phyloP scores from a whole-genome alignment of 1,140 invertebrate species.

The Dreissena polymorpha region DNA sequence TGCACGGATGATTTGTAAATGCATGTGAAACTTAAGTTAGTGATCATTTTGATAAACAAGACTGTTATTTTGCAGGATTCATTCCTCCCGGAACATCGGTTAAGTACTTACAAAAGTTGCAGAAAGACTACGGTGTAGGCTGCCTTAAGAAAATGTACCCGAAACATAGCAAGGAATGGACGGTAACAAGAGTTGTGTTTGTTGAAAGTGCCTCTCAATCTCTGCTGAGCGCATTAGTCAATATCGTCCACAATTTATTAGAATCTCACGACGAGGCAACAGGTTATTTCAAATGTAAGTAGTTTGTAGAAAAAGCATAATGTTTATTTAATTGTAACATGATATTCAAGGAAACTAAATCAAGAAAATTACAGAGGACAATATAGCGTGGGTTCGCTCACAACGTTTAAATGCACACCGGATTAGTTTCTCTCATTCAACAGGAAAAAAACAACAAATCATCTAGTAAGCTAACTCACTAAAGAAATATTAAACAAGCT shows the following conservation, averaged over 20 bases:
- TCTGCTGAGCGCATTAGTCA: not conserved
- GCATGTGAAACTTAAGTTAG: too few relatives aligned
- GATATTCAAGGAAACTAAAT: not conserved
- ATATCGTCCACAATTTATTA: not conserved
- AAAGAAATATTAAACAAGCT: not conserved
- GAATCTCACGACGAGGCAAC: not conserved
- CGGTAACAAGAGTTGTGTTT: not conserved
- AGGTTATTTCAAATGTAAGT: not conserved
- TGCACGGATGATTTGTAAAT: too few relatives aligned
- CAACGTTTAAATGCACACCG: too few relatives aligned
- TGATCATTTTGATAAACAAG: too few relatives aligned
- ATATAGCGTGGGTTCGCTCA: too few relatives aligned
- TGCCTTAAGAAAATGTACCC: not conserved
- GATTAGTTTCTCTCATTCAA: not conserved
- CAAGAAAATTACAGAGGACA: too few relatives aligned
- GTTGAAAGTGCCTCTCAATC: not conserved
- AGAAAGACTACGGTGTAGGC: not conserved
- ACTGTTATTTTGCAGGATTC: too few relatives aligned
- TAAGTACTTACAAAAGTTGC: not conserved
- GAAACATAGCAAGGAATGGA: not conserved
- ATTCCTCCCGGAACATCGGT: not conserved
- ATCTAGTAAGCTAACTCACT: not conserved
- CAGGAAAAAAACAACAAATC: not conserved
- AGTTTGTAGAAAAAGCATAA: too few relatives aligned
- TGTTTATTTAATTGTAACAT: not conserved